Conservation (phyloP, 2,888 invertebrate genomes). For the Hecatera dysodea region DNA sequence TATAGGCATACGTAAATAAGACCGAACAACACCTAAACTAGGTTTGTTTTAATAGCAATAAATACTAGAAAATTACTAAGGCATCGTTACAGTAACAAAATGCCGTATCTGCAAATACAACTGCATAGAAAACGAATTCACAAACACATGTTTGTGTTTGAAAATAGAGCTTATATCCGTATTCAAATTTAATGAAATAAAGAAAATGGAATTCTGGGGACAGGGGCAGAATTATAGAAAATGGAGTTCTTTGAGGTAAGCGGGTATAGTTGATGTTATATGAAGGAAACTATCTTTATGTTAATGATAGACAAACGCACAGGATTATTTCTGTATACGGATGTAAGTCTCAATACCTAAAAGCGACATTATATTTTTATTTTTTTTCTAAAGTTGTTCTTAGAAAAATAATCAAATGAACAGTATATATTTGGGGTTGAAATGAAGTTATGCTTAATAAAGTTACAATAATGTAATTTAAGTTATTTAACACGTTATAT, state of each 20-base stretch:
- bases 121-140: conserved; percentile 27
- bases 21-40: neutral
- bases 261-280: neutral
- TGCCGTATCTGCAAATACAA: conserved; percentile 29
- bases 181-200: conserved; percentile 28
- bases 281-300: neutral
- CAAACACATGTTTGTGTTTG: conserved; percentile 37
- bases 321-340: conserved; percentile 39
- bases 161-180: conserved; percentile 19
- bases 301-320: conserved; percentile 40
- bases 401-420: conserved; percentile 48
- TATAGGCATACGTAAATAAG: conserved; percentile 14
- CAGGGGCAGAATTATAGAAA: too few species aligned
- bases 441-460: conserved; percentile 71
- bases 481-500: conserved; percentile 83
- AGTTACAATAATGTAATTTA: conserved; percentile 75
- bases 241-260: neutral
- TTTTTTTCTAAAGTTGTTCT: conserved; percentile 47
- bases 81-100: conserved; percentile 11
- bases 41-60: neutral
- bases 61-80: conserved; percentile 18
- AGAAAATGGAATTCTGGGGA: conserved; percentile 15
- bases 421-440: conserved; percentile 56
- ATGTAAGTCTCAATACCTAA: conserved; percentile 16
- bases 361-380: conserved; percentile 35